Base-by-base conservation (phyloP, 2,888 invertebrate genomes). In the Trichopria drosophilae region DNA sequence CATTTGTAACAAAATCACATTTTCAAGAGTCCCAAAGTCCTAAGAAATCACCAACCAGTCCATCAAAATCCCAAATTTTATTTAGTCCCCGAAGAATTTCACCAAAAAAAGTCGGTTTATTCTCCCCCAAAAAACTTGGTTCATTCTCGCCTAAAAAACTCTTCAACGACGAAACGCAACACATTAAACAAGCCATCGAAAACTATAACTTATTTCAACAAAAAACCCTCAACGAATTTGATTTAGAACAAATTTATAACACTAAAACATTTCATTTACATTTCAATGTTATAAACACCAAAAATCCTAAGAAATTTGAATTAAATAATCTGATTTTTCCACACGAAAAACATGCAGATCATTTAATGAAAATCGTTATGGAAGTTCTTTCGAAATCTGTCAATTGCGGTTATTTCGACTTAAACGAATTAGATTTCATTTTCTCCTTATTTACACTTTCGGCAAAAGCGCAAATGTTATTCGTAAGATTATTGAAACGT, bases 351-450 rank as follows among this genome's bases (percentile, higher is more conserved):
- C 47, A 67, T 35, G 63, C 68, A 1, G 52, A 60, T 29, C 57
- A 64, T 45, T 55, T 72, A 1, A 59, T 67, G 3, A 52, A 42
- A 29, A 55, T 61, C 9, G 53, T 72, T 22, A 43, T 63, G 0
- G 58, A 59, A 9, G 70, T 72, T 3, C 64, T 73, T 20, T 60
- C 63, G 1, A 66, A 69, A 42, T 61, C 64, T 3, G 34, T 64
- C 1, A 73, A 74, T 48, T 73, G 72, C 31, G 69, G 68, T 7
- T 74, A 74, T 50, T 74, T 73, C 24, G 24, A 58, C n/a, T 51
- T 60, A 18, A 16, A 50, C 1, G 73, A 73, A 50, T 26, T 69
- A 1, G 63, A 71, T 47, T 53, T 50, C 4, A 45, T 72, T 46
- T 71, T 65, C 50, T 53, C 55, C 0, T 55, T 67, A 5, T 35